A percentile compares a stretch with the other conserved stretches of the same genome.
Evolutionary conservation across 2,113 vertebrate genomes (phyloP).

Genomic region (Myiozetetes cayanensis): DNA sequence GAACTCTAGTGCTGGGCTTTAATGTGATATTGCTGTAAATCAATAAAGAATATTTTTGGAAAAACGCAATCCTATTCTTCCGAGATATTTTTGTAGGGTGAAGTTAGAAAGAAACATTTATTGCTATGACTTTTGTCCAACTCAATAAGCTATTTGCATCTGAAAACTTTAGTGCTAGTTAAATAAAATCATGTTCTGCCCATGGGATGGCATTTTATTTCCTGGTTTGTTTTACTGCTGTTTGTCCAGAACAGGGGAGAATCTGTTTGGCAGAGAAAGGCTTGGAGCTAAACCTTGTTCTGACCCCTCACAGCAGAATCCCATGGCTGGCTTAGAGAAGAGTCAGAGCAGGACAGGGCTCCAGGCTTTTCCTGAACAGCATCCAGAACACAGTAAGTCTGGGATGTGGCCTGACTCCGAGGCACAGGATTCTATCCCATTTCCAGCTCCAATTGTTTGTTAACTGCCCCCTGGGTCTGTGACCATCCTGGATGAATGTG

Average conservation of each 20-base stretch:
- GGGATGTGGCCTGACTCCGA: background rate
- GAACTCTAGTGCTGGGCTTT: background rate
- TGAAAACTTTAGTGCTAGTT: constrained; percentile 7
- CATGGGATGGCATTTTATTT: background rate
- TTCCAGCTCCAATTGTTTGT: background rate
- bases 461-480: background rate
- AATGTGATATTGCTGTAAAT: constrained; percentile 55
- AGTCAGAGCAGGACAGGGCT: background rate
- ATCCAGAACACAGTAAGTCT: background rate
- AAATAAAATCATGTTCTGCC: background rate
- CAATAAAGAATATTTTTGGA: constrained; percentile 44
- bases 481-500: background rate
- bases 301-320: background rate
- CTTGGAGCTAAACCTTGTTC: background rate
- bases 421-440: background rate
- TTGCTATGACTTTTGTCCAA: constrained; percentile 52
- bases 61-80: constrained; percentile 28
- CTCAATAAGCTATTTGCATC: constrained; percentile 44
- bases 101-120: constrained; percentile 43
- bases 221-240: background rate
- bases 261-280: background rate
- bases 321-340: background rate
- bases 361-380: background rate
- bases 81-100: constrained; percentile 43
- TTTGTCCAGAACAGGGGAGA: background rate